Percentiles rank a stretch among this genome's conserved stretches.
phyloP scores from a whole-genome alignment of 1,140 invertebrate genomes.

The Drosophila leontia region DNA sequence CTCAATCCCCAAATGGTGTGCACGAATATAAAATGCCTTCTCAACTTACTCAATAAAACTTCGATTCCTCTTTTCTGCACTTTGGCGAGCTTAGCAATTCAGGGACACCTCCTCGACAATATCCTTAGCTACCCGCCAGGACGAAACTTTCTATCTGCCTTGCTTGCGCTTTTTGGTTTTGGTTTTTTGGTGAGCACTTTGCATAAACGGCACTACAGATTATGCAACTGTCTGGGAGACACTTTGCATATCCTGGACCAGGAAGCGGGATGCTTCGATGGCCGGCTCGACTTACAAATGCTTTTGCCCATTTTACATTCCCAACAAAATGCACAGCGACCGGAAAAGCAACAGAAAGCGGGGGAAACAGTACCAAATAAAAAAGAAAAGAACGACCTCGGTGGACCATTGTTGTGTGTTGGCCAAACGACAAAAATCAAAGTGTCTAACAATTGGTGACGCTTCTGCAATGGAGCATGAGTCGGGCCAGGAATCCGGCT shows the following conservation, averaged over 20 bases:
- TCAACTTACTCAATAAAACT: conserved; percentile 75
- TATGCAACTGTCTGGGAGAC: conserved; percentile 80
- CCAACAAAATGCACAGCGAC: conserved; percentile 49
- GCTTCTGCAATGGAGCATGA: conserved; percentile 62
- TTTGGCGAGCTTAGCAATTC: conserved; percentile 53
- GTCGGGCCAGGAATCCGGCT: conserved; percentile 4
- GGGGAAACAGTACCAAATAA: background rate
- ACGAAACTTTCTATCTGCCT: conserved; percentile 34
- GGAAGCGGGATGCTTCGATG: conserved; percentile 48
- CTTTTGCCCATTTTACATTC: conserved; percentile 63
- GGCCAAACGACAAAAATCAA: conserved; percentile 59
- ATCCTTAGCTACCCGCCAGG: conserved; percentile 37
- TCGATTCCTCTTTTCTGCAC: conserved; percentile 57
- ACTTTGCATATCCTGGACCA: conserved; percentile 78
- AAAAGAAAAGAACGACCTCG: conserved; percentile 15
- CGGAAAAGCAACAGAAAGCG: conserved; percentile 18
- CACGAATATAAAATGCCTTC: conserved; percentile 35
- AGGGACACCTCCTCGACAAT: conserved; percentile 58
- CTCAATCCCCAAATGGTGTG: background rate
- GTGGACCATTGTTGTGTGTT: conserved; percentile 53
- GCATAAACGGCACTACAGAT: conserved; percentile 80
- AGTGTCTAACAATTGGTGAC: conserved; percentile 78
- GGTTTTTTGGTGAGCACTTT: conserved; percentile 56
- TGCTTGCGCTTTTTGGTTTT: conserved; percentile 5
- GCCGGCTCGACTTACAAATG: conserved; percentile 64